A percentile compares a stretch with the other conserved stretches of the same genome.
Conservation (phyloP, 2,113 vertebrate genomes). For the Thamnaconus septentrionalis region DNA sequence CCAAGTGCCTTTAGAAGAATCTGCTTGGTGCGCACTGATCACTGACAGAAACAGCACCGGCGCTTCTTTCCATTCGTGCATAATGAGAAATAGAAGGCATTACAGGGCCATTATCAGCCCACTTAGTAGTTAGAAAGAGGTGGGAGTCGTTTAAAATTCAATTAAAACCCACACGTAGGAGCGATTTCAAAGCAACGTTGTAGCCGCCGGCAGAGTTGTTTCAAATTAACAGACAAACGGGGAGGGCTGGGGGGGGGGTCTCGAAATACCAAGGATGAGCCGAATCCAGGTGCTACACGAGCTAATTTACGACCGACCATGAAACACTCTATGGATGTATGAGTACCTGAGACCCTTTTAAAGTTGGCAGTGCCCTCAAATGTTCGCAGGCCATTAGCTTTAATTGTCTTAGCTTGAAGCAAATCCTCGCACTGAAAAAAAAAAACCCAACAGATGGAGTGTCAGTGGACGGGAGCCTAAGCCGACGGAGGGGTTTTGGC, state of each 20-base stretch:
- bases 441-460: constrained; percentile 67
- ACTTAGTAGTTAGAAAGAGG: constrained; percentile 37
- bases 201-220: constrained; percentile 48
- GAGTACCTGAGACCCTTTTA: constrained; percentile 38
- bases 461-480: constrained; percentile 41
- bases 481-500: constrained; percentile 33
- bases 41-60: constrained; percentile 44
- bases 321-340: constrained; percentile 48
- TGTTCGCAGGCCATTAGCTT: constrained; percentile 71
- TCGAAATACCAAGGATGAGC: constrained; percentile 20
- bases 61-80: constrained; percentile 45
- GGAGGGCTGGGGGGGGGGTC: constrained; percentile 1
- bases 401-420: constrained; percentile 69
- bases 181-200: constrained; percentile 40
- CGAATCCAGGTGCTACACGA: constrained; percentile 48
- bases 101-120: constrained; percentile 54
- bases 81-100: constrained; percentile 46
- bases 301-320: constrained; percentile 41
- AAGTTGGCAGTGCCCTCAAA: constrained; percentile 62
- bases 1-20: constrained; percentile 60
- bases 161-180: constrained; percentile 46
- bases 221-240: constrained; percentile 50
- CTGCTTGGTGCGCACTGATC: constrained; percentile 59
- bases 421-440: constrained; percentile 49
- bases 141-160: constrained; percentile 57